A percentile compares a stretch with the other conserved stretches of the same genome.
Evolutionary conservation across 2,888 invertebrate genomes (phyloP).

Genomic region (Oxytorus armatus): DNA sequence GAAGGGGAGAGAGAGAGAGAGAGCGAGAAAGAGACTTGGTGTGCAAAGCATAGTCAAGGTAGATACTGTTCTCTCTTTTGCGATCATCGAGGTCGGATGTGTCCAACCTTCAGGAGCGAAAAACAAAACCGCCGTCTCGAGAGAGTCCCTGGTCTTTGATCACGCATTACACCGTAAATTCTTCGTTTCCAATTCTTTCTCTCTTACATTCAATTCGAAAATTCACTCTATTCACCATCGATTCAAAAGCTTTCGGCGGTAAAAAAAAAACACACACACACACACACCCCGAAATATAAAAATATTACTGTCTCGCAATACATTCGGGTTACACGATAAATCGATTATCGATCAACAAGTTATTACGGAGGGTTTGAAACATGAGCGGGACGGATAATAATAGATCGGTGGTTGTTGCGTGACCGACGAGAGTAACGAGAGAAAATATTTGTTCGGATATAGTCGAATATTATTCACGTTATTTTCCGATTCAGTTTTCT

Average conservation of each 20-base stretch:
- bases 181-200: conserved; percentile 18
- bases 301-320: no score
- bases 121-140: conserved; percentile 40
- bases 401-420: conserved; percentile 45
- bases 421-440: background rate
- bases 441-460: no score
- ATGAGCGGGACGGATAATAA: conserved; percentile 5
- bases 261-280: no score
- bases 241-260: background rate
- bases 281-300: no score
- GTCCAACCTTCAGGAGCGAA: conserved; percentile 59
- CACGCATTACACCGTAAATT: conserved; percentile 46
- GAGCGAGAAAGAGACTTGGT: conserved; percentile 18
- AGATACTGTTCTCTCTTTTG: conserved; percentile 31
- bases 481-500: background rate
- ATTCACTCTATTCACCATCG: conserved; percentile 2
- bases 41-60: conserved; percentile 60
- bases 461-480: no score
- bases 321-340: background rate
- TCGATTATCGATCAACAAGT: conserved; percentile 35
- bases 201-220: background rate
- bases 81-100: conserved; percentile 64
- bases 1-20: conserved; percentile 16
- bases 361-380: background rate
- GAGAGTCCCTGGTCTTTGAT: conserved; percentile 38